Percentiles rank a stretch among this genome's conserved stretches.
Evolutionary conservation across 2,797 vertebrate species (phyloP).

Genomic region (Poeciliopsis gracilis): DNA sequence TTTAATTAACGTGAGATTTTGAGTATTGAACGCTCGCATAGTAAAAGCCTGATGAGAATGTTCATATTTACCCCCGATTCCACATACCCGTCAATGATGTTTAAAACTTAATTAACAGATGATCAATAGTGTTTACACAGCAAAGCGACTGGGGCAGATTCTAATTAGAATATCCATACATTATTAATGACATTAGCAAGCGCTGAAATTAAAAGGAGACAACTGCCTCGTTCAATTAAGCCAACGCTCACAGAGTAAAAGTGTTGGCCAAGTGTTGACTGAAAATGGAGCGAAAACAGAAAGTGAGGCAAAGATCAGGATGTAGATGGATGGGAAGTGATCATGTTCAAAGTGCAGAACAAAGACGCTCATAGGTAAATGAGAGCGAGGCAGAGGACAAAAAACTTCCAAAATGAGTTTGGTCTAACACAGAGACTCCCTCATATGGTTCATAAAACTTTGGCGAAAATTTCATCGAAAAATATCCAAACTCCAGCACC

Average conservation of each 20-base stretch:
- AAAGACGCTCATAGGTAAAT: constrained; percentile 29
- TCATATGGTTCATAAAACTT: neutral
- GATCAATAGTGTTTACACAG: constrained; percentile 86
- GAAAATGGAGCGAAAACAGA: constrained; percentile 35
- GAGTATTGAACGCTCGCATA: constrained; percentile 45
- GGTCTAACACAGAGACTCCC: neutral
- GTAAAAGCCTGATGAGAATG: constrained; percentile 62
- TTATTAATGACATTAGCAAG: constrained; percentile 84
- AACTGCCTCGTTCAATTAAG: constrained; percentile 78
- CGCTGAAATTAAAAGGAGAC: constrained; percentile 82
- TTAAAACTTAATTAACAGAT: constrained; percentile 85
- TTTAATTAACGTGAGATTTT: constrained; percentile 63
- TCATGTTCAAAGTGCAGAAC: constrained; percentile 54
- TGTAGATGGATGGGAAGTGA: constrained; percentile 36
- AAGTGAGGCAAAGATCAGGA: constrained; percentile 29
- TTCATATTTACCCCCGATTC: constrained; percentile 72
- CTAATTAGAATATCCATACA: constrained; percentile 86
- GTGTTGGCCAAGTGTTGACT: constrained; percentile 25
- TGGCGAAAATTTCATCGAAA: neutral
- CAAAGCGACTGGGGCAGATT: constrained; percentile 78
- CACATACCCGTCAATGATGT: constrained; percentile 72
- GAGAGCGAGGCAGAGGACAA: constrained; percentile 6
- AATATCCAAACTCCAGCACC: neutral
- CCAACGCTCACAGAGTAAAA: constrained; percentile 21
- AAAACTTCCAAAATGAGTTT: constrained; percentile 2